Percentiles rank a stretch among this genome's conserved stretches.
Evolutionary conservation across 2,888 invertebrate species (phyloP).

Genomic region (Nipponacmea schrenckii): DNA sequence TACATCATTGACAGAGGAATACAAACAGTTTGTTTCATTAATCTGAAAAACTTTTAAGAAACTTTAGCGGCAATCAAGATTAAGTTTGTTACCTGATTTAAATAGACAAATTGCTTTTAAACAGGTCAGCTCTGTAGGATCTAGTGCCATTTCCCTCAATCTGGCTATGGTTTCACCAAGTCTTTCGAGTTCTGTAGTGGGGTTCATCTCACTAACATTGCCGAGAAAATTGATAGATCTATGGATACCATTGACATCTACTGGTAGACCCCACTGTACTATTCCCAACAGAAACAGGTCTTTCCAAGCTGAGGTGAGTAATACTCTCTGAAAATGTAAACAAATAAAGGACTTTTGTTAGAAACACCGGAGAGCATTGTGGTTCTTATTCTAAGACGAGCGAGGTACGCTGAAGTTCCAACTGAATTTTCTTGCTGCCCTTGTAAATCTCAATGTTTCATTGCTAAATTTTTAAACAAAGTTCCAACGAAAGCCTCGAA

Average conservation of each 20-base stretch:
- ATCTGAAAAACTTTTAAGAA: too few species aligned
- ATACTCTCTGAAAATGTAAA: constrained; percentile 27
- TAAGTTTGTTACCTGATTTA: constrained; percentile 78
- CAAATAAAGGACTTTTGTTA: too few species aligned
- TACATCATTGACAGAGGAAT: too few species aligned
- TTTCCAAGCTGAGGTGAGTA: constrained; percentile 34
- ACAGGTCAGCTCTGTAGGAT: constrained; percentile 92
- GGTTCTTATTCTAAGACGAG: too few species aligned
- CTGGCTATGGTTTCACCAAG: constrained; percentile 86
- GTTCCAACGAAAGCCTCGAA: too few species aligned
- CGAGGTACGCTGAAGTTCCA: too few species aligned
- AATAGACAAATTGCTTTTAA: constrained; percentile 93
- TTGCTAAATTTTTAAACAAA: too few species aligned
- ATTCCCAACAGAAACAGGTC: constrained; percentile 36
- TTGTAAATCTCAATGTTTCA: too few species aligned
- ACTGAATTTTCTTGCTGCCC: too few species aligned
- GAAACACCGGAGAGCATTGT: too few species aligned
- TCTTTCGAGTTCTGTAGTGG: constrained; percentile 36
- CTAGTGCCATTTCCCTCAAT: constrained; percentile 89
- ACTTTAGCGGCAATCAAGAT: too few species aligned
- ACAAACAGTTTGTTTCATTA: too few species aligned
- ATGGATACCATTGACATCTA: constrained; percentile 18
- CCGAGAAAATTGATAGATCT: not conserved
- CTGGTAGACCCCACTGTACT: constrained; percentile 36
- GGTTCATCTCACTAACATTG: constrained; percentile 20